Evolutionary conservation across 2,113 vertebrate species (phyloP), one percentile per base, ranked within the genome.

Genomic region (Microcebus jonahi): DNA sequence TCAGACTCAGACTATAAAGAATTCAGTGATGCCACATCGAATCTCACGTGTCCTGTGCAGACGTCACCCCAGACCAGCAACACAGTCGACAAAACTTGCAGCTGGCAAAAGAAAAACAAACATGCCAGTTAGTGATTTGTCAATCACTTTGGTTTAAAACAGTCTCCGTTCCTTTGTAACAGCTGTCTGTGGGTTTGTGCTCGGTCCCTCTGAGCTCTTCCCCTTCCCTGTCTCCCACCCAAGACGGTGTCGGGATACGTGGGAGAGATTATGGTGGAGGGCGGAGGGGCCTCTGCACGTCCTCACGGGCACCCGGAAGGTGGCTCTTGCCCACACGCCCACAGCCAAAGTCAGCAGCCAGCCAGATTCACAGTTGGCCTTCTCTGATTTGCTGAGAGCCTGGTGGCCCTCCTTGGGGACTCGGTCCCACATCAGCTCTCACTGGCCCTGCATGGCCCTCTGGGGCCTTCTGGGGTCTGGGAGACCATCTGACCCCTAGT

Each of bases 21-120:
- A 27, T n/a, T 18, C 73, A 9, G 14, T 1, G 39, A 42, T 17
- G 8, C 31, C 0, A 20, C 34, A 15, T 42, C 61, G 31, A 31
- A 50, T 20, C 0, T 57, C 84, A 34, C 0, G 2, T 42, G 8
- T n/a, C 50, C 82, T 31, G 31, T 17, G 0, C 14, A 34, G 48
- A 75, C 29, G 31, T 70, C 55, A 21, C 20, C 21, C 8, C 48
- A 8, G 10, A 27, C 45, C 61, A 39, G 67, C 55, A 71, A 20
- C 39, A 3, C 2, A 20, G 82, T 34, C 53, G 15, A 50, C 34
- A 73, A 55, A 48, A 81, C 5, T 2, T 3, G 39, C 18, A 57
- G 12, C 61, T 50, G 23, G 39, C 15, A 55, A 18, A 75, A 85
- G 21, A 39, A 39, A 55, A 10, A 14, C 53, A 36, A 48, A 17